A percentile compares a stretch with the other conserved stretches of the same genome.
phyloP scores from a whole-genome alignment of 2,797 vertebrate species.

The Malacoctenus gilli region DNA sequence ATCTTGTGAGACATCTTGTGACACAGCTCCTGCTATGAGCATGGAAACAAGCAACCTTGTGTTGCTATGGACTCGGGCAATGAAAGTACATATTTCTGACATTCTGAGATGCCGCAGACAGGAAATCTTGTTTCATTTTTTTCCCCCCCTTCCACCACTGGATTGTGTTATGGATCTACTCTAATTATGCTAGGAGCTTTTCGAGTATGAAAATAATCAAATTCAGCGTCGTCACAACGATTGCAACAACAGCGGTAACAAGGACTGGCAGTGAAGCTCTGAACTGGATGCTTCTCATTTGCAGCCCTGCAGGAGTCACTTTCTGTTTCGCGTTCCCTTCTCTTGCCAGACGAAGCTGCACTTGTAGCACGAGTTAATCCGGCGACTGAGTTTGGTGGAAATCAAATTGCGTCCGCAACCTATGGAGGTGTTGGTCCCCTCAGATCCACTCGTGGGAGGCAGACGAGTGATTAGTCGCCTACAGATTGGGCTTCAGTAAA shows the following conservation, averaged over 20 bases:
- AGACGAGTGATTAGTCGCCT: slow-evolving; percentile 58
- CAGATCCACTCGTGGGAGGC: slow-evolving; percentile 45
- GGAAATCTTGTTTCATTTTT: slow-evolving; percentile 14
- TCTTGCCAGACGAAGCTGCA: slow-evolving; percentile 12
- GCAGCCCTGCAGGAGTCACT: slow-evolving; percentile 23
- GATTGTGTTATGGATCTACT: slow-evolving; percentile 27
- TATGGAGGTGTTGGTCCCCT: slow-evolving; percentile 23
- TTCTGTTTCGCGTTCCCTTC: slow-evolving; percentile 41
- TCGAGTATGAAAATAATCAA: slow-evolving; percentile 41
- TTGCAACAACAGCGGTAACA: slow-evolving; percentile 12
- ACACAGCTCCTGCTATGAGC: slow-evolving; percentile 60
- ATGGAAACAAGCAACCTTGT: slow-evolving; percentile 66
- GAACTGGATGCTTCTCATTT: slow-evolving; percentile 33
- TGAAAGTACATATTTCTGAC: slow-evolving; percentile 55
- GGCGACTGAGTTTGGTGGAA: slow-evolving; percentile 35
- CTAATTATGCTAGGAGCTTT: slow-evolving; percentile 53
- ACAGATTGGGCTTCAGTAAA: slow-evolving; percentile 61
- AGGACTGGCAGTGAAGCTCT: slow-evolving; percentile 4
- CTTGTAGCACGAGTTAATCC: slow-evolving; percentile 47
- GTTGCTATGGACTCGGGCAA: slow-evolving; percentile 60
- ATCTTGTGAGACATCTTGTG: slow-evolving; percentile 65
- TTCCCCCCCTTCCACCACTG: background rate
- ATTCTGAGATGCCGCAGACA: slow-evolving; percentile 54
- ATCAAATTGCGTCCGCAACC: slow-evolving; percentile 46
- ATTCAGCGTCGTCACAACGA: slow-evolving; percentile 26